phyloP scores from a whole-genome alignment of 1,140 invertebrate species.

The Pentalonia nigronervosa region DNA sequence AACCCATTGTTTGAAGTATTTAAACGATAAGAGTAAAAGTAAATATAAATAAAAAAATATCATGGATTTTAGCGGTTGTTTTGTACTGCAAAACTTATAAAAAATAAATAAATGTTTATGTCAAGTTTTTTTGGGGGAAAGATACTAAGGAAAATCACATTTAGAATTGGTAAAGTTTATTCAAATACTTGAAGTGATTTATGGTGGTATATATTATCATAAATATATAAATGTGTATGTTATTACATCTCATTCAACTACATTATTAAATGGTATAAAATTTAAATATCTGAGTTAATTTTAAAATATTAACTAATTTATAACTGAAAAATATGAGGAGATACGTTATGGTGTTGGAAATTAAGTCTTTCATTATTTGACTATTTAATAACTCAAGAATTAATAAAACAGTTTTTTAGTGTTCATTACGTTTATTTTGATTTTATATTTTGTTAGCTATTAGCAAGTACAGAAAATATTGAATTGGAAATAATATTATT shows the following conservation, averaged over 20 bases:
- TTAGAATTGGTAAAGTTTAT: background rate
- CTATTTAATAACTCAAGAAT: background rate
- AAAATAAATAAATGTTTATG: slow-evolving; percentile 8
- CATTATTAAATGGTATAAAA: background rate
- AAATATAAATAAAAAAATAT: slow-evolving; percentile 15
- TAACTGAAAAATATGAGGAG: background rate
- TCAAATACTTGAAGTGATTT: background rate
- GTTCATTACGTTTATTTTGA: background rate
- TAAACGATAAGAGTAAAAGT: slow-evolving; percentile 39
- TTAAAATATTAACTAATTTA: background rate
- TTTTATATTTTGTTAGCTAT: background rate
- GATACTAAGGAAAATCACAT: background rate
- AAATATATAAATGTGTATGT: background rate
- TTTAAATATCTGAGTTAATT: background rate
- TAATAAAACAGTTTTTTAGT: background rate
- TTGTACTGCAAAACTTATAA: slow-evolving; percentile 11
- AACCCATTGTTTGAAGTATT: slow-evolving; percentile 32
- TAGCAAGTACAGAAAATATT: background rate
- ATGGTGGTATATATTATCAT: background rate
- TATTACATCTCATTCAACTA: background rate
- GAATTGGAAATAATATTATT: background rate
- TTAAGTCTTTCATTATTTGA: background rate
- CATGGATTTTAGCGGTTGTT: slow-evolving; percentile 9
- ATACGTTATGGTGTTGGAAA: background rate
- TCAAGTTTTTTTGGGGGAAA: background rate